Conservation (phyloP, 2,113 vertebrate genomes). For the rat (Rattus norvegicus) region DNA sequence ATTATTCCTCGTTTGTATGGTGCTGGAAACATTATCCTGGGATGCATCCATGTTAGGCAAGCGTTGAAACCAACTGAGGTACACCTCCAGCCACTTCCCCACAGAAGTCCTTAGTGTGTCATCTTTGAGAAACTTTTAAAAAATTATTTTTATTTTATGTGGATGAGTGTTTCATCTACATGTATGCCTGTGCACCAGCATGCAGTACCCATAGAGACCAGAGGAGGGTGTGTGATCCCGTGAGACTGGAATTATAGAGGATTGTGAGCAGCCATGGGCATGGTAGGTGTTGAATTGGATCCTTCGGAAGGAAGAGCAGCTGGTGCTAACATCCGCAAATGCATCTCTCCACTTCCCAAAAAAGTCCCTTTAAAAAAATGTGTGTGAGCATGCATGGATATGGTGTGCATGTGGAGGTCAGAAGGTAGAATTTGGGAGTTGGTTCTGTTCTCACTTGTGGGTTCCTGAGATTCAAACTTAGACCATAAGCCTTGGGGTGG, state of each 20-base stretch:
- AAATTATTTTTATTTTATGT: not conserved
- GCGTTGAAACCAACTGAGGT: not conserved
- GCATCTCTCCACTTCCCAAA: not conserved
- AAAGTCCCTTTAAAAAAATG: not conserved
- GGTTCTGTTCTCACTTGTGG: not conserved
- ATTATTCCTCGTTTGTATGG: not conserved
- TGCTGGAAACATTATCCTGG: not conserved
- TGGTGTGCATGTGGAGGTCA: not conserved
- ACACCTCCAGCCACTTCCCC: not conserved
- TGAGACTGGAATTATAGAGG: not conserved
- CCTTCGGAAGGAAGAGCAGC: not conserved
- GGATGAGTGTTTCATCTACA: not conserved
- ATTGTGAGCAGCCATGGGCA: not conserved
- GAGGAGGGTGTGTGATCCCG: not conserved
- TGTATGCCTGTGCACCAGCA: not conserved
- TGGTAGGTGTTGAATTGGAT: not conserved
- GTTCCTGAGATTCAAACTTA: not conserved
- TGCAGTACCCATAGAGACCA: not conserved
- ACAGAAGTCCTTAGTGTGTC: not conserved
- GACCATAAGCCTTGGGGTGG: not conserved
- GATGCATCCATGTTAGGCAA: not conserved
- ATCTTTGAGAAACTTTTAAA: not conserved
- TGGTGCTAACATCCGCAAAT: not conserved
- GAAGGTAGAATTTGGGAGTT: not conserved
- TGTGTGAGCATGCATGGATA: not conserved